Evolutionary conservation across 2,888 invertebrate genomes (phyloP).

Genomic region (Xestia rhomboidea): DNA sequence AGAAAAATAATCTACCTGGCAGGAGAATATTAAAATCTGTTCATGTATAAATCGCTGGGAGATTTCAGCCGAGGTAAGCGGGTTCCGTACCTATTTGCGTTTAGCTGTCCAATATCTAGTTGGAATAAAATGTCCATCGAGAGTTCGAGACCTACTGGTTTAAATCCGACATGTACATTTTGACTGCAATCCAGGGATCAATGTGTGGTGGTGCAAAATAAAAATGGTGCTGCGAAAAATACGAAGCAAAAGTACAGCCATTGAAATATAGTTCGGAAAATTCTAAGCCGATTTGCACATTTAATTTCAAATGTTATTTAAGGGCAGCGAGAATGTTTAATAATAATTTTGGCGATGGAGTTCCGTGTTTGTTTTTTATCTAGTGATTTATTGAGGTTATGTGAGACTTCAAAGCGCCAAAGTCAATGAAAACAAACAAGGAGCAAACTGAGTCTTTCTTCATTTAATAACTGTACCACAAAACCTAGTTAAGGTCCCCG

Average conservation of each 20-base stretch:
- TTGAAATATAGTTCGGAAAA: slow-evolving; percentile 60
- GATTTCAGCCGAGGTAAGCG: slow-evolving; percentile 51
- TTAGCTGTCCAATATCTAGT: slow-evolving; percentile 66
- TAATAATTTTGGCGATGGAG: neutral
- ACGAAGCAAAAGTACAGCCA: slow-evolving; percentile 59
- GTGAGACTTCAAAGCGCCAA: no score
- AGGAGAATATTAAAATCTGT: slow-evolving; percentile 57
- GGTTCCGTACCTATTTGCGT: slow-evolving; percentile 65
- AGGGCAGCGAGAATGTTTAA: neutral
- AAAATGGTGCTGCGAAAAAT: slow-evolving; percentile 70
- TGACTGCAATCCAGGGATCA: slow-evolving; percentile 75
- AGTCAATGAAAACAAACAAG: neutral
- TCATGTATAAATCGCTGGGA: slow-evolving; percentile 46
- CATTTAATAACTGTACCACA: neutral
- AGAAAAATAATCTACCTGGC: slow-evolving; percentile 38
- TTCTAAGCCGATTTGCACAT: slow-evolving; percentile 59
- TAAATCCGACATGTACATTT: slow-evolving; percentile 77
- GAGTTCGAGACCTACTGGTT: slow-evolving; percentile 54
- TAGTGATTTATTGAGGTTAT: no score
- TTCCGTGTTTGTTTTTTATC: neutral
- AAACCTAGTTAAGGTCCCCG: slow-evolving; percentile 1
- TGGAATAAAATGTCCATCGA: slow-evolving; percentile 66
- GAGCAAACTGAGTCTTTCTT: neutral
- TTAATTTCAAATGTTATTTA: slow-evolving; percentile 22
- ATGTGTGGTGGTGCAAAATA: slow-evolving; percentile 71